A percentile compares a stretch with the other conserved stretches of the same genome.
Conservation (phyloP, 2,797 vertebrate genomes). For the Typhlichthys eigenmanni region DNA sequence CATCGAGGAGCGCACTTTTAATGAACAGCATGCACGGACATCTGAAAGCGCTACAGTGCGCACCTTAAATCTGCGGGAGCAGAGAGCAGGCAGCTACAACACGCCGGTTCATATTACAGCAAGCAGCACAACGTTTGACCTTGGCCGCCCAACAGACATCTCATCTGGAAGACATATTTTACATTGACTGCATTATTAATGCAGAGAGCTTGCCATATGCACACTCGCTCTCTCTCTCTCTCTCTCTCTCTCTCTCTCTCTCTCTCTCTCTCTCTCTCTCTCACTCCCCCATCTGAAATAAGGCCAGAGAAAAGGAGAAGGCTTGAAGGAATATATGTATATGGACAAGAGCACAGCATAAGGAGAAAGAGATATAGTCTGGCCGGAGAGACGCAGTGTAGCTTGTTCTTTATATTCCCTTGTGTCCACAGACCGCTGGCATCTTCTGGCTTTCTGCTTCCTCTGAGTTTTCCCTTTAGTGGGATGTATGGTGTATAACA, state of each 20-base stretch:
- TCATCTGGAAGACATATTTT: not conserved
- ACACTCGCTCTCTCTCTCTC: not conserved
- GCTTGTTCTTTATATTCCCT: not conserved
- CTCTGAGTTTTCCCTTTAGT: too few relatives aligned
- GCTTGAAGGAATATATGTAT: not conserved
- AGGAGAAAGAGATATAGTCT: not conserved
- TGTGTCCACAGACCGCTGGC: not conserved
- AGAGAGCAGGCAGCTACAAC: slow-evolving; percentile 9
- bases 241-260: not conserved
- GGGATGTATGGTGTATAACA: too few relatives aligned
- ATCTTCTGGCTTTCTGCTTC: not conserved
- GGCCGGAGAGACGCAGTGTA: slow-evolving; percentile 5
- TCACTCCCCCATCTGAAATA: not conserved
- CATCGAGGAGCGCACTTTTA: too few relatives aligned
- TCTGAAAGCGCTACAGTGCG: too few relatives aligned
- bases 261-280: not conserved
- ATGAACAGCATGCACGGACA: too few relatives aligned
- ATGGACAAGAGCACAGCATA: not conserved
- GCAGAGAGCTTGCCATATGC: too few relatives aligned
- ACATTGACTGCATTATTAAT: too few relatives aligned
- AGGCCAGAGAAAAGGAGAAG: not conserved
- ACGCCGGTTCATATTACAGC: not conserved
- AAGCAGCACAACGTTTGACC: not conserved
- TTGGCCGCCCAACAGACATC: not conserved
- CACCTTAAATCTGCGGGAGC: slow-evolving; percentile 12